These are phyloP conservation scores for Meloidogyne exigua DNA, from an alignment of 1,140 invertebrate species.

Conservation along the genomic window DNA sequence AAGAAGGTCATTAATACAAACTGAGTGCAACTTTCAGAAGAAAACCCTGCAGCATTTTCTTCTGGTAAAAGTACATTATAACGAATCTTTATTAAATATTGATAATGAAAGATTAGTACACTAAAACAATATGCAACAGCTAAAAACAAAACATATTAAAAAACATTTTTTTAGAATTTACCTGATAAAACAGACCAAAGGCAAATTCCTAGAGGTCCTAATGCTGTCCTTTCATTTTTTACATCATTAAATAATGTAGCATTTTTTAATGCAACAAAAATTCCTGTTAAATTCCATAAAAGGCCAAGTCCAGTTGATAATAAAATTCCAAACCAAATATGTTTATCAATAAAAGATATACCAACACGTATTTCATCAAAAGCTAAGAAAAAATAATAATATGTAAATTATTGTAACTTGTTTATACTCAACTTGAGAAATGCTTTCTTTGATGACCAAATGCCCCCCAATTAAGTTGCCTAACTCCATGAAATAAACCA, in stretches of 20 bases:
- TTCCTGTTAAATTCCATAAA: constrained; percentile 45
- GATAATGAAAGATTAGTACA: constrained; percentile 24
- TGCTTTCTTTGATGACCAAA: constrained; percentile 35
- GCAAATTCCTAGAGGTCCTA: constrained; percentile 34
- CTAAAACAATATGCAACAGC: constrained; percentile 19
- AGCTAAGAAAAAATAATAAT: constrained; percentile 8
- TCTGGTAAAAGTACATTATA: constrained; percentile 32
- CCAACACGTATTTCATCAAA: constrained; percentile 39
- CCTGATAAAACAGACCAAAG: constrained; percentile 28
- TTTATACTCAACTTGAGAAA: constrained; percentile 37
- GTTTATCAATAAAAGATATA: constrained; percentile 37
- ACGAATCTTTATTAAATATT: constrained; percentile 26
- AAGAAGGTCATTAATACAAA: background rate
- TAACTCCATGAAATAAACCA: constrained; percentile 40
- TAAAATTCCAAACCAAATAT: constrained; percentile 34
- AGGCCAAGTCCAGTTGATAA: constrained; percentile 43
- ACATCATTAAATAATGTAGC: constrained; percentile 17
- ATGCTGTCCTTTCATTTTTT: background rate
- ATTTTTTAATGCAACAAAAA: constrained; percentile 40
- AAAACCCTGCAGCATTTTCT: constrained; percentile 28
- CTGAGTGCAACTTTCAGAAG: constrained; percentile 21
- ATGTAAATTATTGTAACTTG: constrained; percentile 16
- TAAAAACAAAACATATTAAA: background rate
- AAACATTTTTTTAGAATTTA: constrained; percentile 7
- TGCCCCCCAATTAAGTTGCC: constrained; percentile 41